These are phyloP conservation scores for Bos indicus DNA, from an alignment of 2,113 vertebrate genomes.

Conservation along the genomic window DNA sequence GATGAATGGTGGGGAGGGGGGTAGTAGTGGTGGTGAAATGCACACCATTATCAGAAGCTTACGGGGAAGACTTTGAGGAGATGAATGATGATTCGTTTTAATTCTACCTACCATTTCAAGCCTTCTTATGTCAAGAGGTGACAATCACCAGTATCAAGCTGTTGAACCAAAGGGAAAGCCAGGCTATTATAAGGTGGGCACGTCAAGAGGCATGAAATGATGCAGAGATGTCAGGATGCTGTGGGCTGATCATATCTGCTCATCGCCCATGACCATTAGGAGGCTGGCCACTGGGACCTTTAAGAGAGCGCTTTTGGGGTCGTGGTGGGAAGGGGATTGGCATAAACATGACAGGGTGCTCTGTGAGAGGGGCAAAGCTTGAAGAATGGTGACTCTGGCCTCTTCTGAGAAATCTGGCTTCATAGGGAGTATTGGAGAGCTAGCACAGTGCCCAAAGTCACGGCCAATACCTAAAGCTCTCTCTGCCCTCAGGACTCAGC, in stretches of 20 bases:
- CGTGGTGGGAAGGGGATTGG: not conserved
- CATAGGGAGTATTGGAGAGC: not conserved
- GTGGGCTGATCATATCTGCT: not conserved
- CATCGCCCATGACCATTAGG: not conserved
- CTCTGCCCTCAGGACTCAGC: no score
- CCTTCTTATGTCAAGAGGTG: not conserved
- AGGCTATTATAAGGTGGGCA: not conserved
- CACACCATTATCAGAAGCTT: not conserved
- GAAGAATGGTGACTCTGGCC: not conserved
- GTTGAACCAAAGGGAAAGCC: not conserved
- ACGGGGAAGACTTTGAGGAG: not conserved
- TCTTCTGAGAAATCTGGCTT: not conserved
- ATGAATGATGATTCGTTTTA: not conserved
- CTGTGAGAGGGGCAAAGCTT: no score
- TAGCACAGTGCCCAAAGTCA: accelerated
- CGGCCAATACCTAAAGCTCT: accelerated
- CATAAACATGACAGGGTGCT: not conserved
- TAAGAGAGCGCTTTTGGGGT: not conserved
- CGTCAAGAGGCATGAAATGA: accelerated
- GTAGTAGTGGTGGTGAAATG: not conserved
- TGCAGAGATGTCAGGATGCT: accelerated
- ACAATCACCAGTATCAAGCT: not conserved
- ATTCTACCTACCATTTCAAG: not conserved
- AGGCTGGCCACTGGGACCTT: not conserved
- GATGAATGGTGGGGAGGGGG: not conserved